phyloP scores from a whole-genome alignment of 1,140 invertebrate species.

The Argopecten irradians region DNA sequence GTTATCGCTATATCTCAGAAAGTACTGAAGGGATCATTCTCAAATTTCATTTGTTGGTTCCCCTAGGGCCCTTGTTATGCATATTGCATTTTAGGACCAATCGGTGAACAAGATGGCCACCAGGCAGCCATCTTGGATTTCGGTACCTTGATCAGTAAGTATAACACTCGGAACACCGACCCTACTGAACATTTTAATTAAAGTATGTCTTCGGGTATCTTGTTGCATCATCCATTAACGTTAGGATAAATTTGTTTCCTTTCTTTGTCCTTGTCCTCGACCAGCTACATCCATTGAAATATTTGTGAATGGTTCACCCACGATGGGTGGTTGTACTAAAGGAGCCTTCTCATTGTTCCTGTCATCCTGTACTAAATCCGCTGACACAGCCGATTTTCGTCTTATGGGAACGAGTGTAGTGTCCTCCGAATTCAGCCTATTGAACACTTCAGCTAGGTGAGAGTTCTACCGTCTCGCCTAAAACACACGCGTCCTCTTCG shows the following conservation, averaged over 20 bases:
- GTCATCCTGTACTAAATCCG: slow-evolving; percentile 30
- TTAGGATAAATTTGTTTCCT: slow-evolving; percentile 65
- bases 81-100: too few species aligned
- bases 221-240: slow-evolving; percentile 62
- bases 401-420: too few species aligned
- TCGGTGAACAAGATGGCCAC: too few species aligned
- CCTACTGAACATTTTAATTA: slow-evolving; percentile 50
- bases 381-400: slow-evolving; percentile 37
- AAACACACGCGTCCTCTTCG: slow-evolving; percentile 32
- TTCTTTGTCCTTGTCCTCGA: slow-evolving; percentile 34
- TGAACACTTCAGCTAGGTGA: too few species aligned
- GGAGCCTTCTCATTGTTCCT: slow-evolving; percentile 8
- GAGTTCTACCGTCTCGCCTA: too few species aligned
- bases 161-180: slow-evolving; percentile 73
- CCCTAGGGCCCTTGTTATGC: too few species aligned
- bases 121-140: too few species aligned
- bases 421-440: too few species aligned
- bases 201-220: slow-evolving; percentile 53
- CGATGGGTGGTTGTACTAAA: slow-evolving; percentile 27
- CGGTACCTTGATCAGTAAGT: slow-evolving; percentile 72
- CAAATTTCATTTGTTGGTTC: too few species aligned
- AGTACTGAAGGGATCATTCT: too few species aligned
- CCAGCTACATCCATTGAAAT: slow-evolving; percentile 53
- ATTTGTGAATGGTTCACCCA: slow-evolving; percentile 32
- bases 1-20: too few species aligned